Base-by-base conservation (phyloP, 2,888 invertebrate species). In the Teleogryllus oceanicus region DNA sequence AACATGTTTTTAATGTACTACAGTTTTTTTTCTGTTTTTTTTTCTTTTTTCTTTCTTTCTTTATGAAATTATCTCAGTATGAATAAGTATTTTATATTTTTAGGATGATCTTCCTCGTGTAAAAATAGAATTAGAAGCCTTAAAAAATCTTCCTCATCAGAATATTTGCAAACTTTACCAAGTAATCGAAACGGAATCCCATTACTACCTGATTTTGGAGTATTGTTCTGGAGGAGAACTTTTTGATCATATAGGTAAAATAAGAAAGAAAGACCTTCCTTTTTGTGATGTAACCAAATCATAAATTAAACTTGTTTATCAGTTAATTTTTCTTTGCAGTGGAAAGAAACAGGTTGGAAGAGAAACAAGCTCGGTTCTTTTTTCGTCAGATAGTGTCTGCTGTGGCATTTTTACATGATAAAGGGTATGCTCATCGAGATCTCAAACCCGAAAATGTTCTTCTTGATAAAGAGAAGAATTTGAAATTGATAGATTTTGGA, bases 381-480 rank as follows among this genome's bases (percentile, higher is more conserved):
- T 94, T 95, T 85, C 88, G 94, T 78, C 94, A 95, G 86, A 93
- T 95, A 83, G 90, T 94, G 3, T 91, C 93, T 75, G 94, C 94
- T 75, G 92, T 95, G 49, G 92, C 93, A 2, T 95, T 93, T 85
- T 89, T 94, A 82, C 95, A 95, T 85, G 89, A 89, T 82, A 88
- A 90, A 83, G 94, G 94, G 49, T 94, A 92, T 86, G 94, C 93
- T 77, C 95, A 95, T 85, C 87, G 95, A 83, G 95, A 95, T 87
- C 88, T 95, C 75, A 95, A 95, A 87, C 95, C 94, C n/a, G 94
- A 95, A 87, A 95, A 95, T 86, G 90, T 95, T 78, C 87, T 95
- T 77, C 87, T 95, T 79, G 94, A 94, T 86, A 91, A 90, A 83
- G 90, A 92, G 77, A 92, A 94, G 84, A 92, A 92, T 84, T 87